These are phyloP conservation scores for Turdus rufiventris DNA, from an alignment of 2,113 vertebrate species.

Conservation along the genomic window DNA sequence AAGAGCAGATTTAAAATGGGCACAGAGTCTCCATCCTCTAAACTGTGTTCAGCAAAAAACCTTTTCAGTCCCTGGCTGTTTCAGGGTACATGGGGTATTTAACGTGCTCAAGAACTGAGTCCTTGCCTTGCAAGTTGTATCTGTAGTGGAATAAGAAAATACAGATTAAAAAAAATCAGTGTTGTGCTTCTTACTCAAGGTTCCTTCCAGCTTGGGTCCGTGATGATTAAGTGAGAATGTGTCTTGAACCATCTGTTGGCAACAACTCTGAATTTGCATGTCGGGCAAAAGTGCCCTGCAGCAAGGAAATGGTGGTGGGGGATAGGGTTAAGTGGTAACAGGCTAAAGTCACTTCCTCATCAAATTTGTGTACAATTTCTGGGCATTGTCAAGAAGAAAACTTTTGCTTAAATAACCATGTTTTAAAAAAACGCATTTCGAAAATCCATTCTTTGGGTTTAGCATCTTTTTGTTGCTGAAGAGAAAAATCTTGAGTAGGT, in stretches of 20 bases:
- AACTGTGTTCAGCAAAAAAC: rapidly evolving
- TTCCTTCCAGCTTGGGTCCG: neutral
- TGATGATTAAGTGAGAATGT: neutral
- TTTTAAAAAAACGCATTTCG: neutral
- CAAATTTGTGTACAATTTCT: neutral
- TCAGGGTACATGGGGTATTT: neutral
- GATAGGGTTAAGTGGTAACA: neutral
- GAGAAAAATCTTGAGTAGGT: neutral
- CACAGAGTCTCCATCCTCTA: neutral
- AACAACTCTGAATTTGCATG: neutral
- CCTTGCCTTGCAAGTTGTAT: neutral
- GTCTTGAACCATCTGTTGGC: neutral
- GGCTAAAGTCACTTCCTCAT: neutral
- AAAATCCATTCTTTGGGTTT: neutral
- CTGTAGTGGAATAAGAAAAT: neutral
- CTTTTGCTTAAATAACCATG: neutral
- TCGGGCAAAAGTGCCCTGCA: neutral
- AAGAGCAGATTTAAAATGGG: neutral
- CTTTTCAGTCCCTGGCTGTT: neutral
- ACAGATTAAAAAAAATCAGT: neutral
- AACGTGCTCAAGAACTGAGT: neutral
- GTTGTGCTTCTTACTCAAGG: neutral
- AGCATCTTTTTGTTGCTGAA: constrained; percentile 9
- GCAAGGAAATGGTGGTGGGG: neutral
- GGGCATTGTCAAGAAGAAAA: neutral